Base-by-base conservation (phyloP, 2,797 vertebrate genomes). In the Squalus acanthias region DNA sequence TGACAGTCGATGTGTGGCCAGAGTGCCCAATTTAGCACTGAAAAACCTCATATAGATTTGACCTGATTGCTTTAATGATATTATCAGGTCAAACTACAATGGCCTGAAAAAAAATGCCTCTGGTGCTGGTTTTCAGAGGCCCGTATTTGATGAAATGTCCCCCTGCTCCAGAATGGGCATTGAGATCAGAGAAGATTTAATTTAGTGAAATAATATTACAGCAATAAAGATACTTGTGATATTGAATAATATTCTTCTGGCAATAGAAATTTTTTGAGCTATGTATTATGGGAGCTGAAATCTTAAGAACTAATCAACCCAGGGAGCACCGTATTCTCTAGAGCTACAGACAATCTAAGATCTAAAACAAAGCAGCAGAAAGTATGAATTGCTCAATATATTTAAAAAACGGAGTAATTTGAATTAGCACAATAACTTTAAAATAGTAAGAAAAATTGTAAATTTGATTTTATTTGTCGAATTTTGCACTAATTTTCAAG, bases 361-460 rank as follows among this genome's bases (percentile, higher is more conserved):
- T 46, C n/a, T 69, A 69, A 46, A 69, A 12, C 13, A 10, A 33
- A 63, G 13, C 39, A 46, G n/a, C n/a, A 39, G 29, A 63, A 93
- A 46, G 8, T 65, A n/a, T 13, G 17, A 93, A 22, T 39, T 67
- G 20, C n/a, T 85, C 82, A 50, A 85, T 85, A 50, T 85, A 50
- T 93, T 69, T n/a, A 8, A 69, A 65, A 67, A 67, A 15, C 3
- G 0, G 26, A 91, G 57, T 15, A 91, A 91, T n/a, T n/a, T 76
- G 29, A 85, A 85, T 69, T 1, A 39, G 33, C 60, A 22, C 7
- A 93, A 7, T 1, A n/a, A 67, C n/a, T 67, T 93, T 24, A 39
- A 93, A 67, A 93, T 92, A 92, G 53, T 89, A 60, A 89, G 13
- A 95, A 53, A 95, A 91, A 50, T 26, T 50, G 93, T 63, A 24